A percentile compares a stretch with the other conserved stretches of the same genome.
These are phyloP conservation scores for Eubucco bourcierii DNA, from an alignment of 2,113 vertebrate species.

Conservation along the genomic window DNA sequence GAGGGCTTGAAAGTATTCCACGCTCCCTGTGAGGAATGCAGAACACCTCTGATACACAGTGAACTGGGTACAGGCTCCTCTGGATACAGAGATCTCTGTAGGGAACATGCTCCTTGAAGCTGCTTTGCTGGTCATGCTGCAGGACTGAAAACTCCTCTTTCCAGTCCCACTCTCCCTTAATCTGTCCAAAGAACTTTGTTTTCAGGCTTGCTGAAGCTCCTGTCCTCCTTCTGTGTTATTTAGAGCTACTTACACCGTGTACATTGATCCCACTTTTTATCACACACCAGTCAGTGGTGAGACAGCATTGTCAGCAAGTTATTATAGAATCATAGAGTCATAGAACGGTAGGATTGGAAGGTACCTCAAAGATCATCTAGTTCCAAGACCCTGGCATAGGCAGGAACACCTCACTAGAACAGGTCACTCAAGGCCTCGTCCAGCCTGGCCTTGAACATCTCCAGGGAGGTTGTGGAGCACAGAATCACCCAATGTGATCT, in stretches of 20 bases:
- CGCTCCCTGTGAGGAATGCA: slow-evolving; percentile 8
- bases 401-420: no score
- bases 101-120: neutral
- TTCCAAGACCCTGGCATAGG: no score
- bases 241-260: neutral
- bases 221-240: neutral
- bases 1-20: slow-evolving; percentile 35
- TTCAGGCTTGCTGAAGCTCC: neutral
- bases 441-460: no score
- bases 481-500: no score
- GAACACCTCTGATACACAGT: neutral
- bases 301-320: neutral
- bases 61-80: neutral
- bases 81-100: neutral
- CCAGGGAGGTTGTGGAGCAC: no score
- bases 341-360: no score
- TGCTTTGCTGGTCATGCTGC: neutral
- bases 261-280: neutral
- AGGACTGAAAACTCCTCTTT: neutral
- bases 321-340: no score
- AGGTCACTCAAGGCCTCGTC: no score
- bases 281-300: neutral
- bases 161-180: neutral
- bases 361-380: no score
- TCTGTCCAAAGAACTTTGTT: neutral